phyloP scores from a whole-genome alignment of 2,113 vertebrate genomes.

The Megalops atlanticus region DNA sequence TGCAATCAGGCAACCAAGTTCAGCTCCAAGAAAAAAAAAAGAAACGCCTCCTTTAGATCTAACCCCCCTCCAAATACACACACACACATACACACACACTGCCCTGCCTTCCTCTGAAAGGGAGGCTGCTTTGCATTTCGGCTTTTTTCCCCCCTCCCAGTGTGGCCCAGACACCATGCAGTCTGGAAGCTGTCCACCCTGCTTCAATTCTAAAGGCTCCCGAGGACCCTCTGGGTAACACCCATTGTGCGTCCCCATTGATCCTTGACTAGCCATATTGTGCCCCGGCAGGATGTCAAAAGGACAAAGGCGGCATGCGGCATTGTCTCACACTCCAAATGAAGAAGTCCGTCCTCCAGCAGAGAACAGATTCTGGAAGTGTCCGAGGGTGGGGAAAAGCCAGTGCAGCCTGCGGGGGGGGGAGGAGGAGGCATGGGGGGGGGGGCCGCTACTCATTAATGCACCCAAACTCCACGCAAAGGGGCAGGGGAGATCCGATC shows the following conservation, averaged over 20 bases:
- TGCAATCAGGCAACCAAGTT: constrained; percentile 14
- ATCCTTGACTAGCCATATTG: constrained; percentile 64
- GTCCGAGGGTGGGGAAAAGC: too few relatives aligned
- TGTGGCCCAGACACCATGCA: constrained; percentile 56
- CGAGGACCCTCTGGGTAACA: constrained; percentile 46
- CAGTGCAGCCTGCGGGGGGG: too few relatives aligned
- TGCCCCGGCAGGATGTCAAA: constrained; percentile 55
- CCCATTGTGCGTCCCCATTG: constrained; percentile 57
- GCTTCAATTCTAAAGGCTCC: constrained; percentile 44
- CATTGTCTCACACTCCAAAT: constrained; percentile 52
- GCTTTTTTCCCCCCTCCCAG: constrained; percentile 37
- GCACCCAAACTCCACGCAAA: constrained; percentile 32
- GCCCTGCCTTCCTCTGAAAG: constrained; percentile 12
- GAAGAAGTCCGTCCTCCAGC: constrained; percentile 50
- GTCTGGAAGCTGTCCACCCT: constrained; percentile 52
- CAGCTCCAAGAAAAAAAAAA: too few relatives aligned
- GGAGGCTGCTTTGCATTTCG: constrained; percentile 26
- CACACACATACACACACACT: too few relatives aligned
- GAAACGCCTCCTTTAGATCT: too few relatives aligned
- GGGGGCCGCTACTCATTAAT: constrained; percentile 50
- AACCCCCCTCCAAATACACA: too few relatives aligned
- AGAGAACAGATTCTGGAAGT: constrained; percentile 36
- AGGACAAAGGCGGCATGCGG: constrained; percentile 51
- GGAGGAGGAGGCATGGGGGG: constrained; percentile 25
- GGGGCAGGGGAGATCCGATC: too few relatives aligned